Conservation (phyloP, 2,113 vertebrate species). For the Alligator mississippiensis region DNA sequence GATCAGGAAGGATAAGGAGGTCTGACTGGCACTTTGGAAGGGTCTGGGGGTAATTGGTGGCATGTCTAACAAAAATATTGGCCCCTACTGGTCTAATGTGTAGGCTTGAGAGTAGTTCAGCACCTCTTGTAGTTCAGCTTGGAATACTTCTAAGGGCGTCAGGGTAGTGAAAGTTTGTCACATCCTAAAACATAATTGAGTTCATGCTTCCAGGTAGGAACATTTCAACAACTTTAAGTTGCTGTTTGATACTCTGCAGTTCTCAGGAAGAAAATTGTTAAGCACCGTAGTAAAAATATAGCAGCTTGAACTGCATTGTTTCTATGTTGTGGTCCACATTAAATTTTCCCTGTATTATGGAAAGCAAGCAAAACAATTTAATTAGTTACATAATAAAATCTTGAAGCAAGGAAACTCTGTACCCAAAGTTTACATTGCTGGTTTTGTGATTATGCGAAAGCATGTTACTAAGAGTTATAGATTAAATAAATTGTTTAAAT, state of each 20-base stretch:
- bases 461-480: constrained; percentile 31
- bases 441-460: constrained; percentile 42
- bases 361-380: constrained; percentile 43
- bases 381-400: constrained; percentile 48
- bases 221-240: background rate
- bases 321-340: background rate
- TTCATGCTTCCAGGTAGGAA: background rate
- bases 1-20: no score
- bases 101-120: background rate
- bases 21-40: background rate
- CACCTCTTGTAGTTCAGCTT: background rate
- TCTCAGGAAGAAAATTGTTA: constrained; percentile 52
- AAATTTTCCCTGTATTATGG: constrained; percentile 39
- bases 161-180: background rate
- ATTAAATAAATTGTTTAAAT: constrained; percentile 1
- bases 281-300: constrained; percentile 23
- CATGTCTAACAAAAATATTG: no score
- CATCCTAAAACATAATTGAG: background rate
- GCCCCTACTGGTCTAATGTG: background rate
- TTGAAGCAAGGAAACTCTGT: background rate
- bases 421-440: background rate
- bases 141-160: background rate
- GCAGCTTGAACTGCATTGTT: background rate
- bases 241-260: background rate
- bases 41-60: background rate